These are phyloP conservation scores for Hydroisotoma schaefferi DNA, from an alignment of 2,888 invertebrate genomes.

Conservation along the genomic window DNA sequence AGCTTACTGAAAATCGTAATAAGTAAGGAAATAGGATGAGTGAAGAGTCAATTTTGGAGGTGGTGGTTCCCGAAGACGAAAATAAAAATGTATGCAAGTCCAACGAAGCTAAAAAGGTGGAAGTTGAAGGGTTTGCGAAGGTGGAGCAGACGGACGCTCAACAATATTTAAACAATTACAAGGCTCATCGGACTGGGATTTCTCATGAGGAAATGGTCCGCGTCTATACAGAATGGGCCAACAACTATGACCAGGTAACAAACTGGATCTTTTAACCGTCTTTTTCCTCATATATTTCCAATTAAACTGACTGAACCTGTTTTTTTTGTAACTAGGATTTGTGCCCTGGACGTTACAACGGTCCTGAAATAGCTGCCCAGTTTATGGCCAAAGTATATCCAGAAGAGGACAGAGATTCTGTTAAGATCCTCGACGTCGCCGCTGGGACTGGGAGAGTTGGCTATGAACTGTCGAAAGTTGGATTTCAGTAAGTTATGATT, in stretches of 20 bases:
- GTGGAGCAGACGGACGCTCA: slow-evolving; percentile 35
- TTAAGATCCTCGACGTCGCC: slow-evolving; percentile 52
- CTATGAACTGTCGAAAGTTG: slow-evolving; percentile 43
- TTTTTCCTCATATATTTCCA: neutral
- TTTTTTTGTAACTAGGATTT: slow-evolving; percentile 24
- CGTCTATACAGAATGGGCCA: slow-evolving; percentile 51
- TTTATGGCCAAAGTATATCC: slow-evolving; percentile 48
- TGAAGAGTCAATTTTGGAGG: too few species aligned
- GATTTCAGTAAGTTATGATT: slow-evolving; percentile 43
- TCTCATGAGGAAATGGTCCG: slow-evolving; percentile 50
- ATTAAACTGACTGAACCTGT: too few species aligned
- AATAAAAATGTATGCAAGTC: too few species aligned
- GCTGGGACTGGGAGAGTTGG: slow-evolving; percentile 53
- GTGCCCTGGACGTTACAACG: slow-evolving; percentile 49
- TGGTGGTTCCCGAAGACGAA: too few species aligned
- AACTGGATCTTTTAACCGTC: too few species aligned
- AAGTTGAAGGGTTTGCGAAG: slow-evolving; percentile 36
- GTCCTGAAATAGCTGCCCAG: slow-evolving; percentile 51
- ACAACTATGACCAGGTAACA: slow-evolving; percentile 47
- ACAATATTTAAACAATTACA: slow-evolving; percentile 46
- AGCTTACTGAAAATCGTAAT: too few species aligned
- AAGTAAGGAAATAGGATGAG: too few species aligned
- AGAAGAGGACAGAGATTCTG: slow-evolving; percentile 32
- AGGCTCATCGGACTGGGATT: slow-evolving; percentile 48
- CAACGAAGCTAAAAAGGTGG: neutral